A percentile compares a stretch with the other conserved stretches of the same genome.
Evolutionary conservation across 2,797 vertebrate genomes (phyloP).

Genomic region (Crenuchus spilurus): DNA sequence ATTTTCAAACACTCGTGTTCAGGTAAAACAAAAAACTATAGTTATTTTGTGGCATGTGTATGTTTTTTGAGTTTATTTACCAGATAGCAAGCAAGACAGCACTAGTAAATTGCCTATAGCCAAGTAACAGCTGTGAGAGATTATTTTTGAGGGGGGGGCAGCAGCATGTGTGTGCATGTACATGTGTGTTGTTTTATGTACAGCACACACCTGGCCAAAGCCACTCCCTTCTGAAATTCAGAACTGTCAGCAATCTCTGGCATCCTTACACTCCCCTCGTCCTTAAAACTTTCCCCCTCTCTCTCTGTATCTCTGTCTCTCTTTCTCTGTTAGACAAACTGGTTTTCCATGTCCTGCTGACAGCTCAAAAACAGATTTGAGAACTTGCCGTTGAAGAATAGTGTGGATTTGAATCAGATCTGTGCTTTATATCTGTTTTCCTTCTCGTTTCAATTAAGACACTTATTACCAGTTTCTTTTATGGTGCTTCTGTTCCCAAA

Average conservation of each 20-base stretch:
- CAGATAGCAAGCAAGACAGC: constrained; percentile 77
- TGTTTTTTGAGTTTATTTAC: constrained; percentile 32
- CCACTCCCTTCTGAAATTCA: constrained; percentile 82
- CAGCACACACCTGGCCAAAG: constrained; percentile 80
- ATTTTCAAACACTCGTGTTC: too few species aligned
- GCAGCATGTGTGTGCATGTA: constrained; percentile 34
- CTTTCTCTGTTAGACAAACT: background rate
- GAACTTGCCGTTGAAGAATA: too few species aligned
- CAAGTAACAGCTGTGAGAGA: constrained; percentile 79
- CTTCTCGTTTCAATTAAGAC: background rate
- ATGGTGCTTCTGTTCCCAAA: background rate
- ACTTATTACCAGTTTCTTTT: background rate
- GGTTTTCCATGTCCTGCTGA: too few species aligned
- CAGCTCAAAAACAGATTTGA: too few species aligned
- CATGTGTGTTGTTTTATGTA: constrained; percentile 41
- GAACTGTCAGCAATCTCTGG: constrained; percentile 75
- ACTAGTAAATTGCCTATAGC: constrained; percentile 76
- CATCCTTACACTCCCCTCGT: constrained; percentile 59
- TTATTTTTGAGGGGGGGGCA: constrained; percentile 43
- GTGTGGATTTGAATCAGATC: background rate
- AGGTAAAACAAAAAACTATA: too few species aligned
- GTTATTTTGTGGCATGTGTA: too few species aligned
- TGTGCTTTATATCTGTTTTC: background rate
- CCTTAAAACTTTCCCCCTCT: constrained; percentile 38
- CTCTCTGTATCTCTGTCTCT: background rate